These are phyloP conservation scores for Myiothlypis chrysogaster DNA, from an alignment of 2,797 vertebrate genomes.

Conservation along the genomic window DNA sequence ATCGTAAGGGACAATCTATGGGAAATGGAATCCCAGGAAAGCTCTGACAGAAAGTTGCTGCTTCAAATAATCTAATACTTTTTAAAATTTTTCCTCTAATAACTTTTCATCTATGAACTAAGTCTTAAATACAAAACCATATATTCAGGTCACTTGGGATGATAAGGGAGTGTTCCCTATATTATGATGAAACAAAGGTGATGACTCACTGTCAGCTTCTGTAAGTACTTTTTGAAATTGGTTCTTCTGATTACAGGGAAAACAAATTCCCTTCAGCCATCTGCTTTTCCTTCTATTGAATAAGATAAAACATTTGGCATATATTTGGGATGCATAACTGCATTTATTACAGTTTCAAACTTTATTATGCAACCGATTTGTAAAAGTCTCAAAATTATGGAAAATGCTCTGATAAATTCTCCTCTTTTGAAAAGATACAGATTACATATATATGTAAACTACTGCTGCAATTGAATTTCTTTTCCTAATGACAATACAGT, in stretches of 20 bases:
- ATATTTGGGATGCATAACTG: neutral
- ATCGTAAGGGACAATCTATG: neutral
- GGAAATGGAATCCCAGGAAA: neutral
- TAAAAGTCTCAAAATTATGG: neutral
- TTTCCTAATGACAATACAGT: constrained; percentile 14
- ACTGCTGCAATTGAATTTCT: neutral
- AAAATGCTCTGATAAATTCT: neutral
- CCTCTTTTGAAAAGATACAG: constrained; percentile 18
- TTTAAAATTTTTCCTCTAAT: neutral
- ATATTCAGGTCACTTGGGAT: neutral
- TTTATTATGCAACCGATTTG: constrained; percentile 17
- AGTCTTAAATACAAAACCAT: neutral
- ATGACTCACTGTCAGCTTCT: neutral
- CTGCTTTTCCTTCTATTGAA: neutral
- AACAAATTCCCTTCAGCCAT: neutral
- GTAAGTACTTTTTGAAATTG: neutral
- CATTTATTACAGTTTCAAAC: neutral
- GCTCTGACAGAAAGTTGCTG: neutral
- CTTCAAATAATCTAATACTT: neutral
- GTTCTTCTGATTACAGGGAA: neutral
- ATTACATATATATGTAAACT: constrained; percentile 16
- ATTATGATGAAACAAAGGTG: neutral
- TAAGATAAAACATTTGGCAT: neutral
- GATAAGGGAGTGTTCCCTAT: neutral
- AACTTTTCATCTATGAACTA: neutral